phyloP scores from a whole-genome alignment of 1,140 invertebrate species.

The Oryctes rhinoceros region DNA sequence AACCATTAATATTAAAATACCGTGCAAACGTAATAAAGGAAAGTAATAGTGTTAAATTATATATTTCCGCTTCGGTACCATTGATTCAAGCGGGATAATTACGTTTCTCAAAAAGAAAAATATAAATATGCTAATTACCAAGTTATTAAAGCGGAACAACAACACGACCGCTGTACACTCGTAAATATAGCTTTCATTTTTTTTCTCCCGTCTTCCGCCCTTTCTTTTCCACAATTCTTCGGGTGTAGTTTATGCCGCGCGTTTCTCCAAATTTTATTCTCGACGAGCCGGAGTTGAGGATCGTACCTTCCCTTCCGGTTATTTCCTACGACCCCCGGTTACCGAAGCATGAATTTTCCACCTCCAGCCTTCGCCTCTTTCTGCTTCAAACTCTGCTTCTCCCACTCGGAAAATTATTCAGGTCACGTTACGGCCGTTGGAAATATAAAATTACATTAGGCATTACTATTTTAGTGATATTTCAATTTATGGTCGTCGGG shows the following conservation, averaged over 20 bases:
- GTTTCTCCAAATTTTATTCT: neutral
- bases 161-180: neutral
- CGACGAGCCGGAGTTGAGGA: neutral
- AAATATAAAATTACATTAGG: conserved; percentile 33
- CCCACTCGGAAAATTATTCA: conserved; percentile 20
- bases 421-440: conserved; percentile 27
- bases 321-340: neutral
- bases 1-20: too few species aligned
- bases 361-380: neutral
- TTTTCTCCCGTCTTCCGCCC: neutral
- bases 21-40: neutral
- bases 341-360: conserved; percentile 1
- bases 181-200: neutral
- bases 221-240: neutral
- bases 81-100: neutral
- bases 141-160: neutral
- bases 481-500: conserved; percentile 25
- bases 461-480: conserved; percentile 36
- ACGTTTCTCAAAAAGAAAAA: neutral
- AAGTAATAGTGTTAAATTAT: conserved; percentile 4
- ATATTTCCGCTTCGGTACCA: neutral
- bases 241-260: neutral
- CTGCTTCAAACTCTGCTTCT: neutral
- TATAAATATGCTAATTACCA: neutral
- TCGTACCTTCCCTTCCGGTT: neutral